Evolutionary conservation across 2,113 vertebrate species (phyloP).

Genomic region (Phyllopteryx taeniolatus): DNA sequence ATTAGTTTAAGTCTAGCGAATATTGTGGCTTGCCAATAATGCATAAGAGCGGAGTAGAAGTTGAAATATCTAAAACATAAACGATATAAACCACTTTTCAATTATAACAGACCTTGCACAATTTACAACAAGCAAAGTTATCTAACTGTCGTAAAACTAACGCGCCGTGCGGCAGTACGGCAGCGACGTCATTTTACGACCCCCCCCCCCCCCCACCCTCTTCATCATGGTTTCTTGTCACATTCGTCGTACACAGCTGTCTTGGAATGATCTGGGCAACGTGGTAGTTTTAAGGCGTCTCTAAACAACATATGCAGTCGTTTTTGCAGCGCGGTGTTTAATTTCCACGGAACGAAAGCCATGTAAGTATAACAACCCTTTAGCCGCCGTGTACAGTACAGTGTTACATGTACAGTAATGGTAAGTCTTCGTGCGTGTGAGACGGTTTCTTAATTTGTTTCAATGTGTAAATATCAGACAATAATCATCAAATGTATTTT

Average conservation of each 20-base stretch:
- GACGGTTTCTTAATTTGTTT: neutral
- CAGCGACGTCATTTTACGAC: slow-evolving; percentile 35
- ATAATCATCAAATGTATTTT: neutral
- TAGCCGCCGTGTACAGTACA: neutral
- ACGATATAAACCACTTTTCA: neutral
- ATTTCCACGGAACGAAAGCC: neutral
- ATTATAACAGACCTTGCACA: neutral
- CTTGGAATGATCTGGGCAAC: slow-evolving; percentile 26
- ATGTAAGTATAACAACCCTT: neutral
- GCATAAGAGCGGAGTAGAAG: neutral
- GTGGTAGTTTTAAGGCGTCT: slow-evolving; percentile 16
- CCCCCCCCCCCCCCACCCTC: too few relatives aligned
- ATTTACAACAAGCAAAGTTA: neutral
- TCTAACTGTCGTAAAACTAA: slow-evolving; percentile 39
- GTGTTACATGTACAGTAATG: neutral
- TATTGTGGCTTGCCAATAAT: too few relatives aligned
- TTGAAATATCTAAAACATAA: neutral
- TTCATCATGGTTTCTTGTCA: neutral
- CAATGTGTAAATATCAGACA: neutral
- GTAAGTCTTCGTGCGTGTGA: neutral
- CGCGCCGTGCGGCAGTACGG: neutral
- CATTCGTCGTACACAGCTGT: neutral
- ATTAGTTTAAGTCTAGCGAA: too few relatives aligned
- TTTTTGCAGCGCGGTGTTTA: neutral
- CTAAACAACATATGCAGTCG: too few relatives aligned